Base-by-base conservation (phyloP, 2,797 vertebrate species). In the Pantherophis vulpinus region DNA sequence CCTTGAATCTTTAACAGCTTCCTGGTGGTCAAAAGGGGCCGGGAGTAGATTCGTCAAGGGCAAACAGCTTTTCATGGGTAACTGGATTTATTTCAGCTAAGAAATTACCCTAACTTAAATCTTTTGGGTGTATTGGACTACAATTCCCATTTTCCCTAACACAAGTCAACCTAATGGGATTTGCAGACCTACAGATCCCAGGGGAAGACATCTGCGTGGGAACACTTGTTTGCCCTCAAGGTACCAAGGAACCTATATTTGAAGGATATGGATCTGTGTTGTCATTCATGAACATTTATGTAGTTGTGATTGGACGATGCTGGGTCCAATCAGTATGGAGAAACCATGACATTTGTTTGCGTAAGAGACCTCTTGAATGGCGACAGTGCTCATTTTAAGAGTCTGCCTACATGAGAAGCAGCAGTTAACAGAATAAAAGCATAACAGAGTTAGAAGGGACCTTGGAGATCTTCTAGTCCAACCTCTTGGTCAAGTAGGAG, bases 1-100 rank as follows among this genome's bases (percentile, higher is more conserved):
- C 83, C 59, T 63, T 61, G 58, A 59, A 86, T 93, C 87, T 89
- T 51, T 63, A 88, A 91, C 83, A 51, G 86, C 23, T 91, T 94
- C 42, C 55, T 59, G 23, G 58, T 51, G 79, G 79, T 51, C 23
- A 2, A 32, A 51, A 56, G 59, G 8, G 54, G 14, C 11, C 4
- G 18, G 66, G 89, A 90, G 56, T n/a, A 37, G 90, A 60, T 47
- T 14, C 11, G 13, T 47, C 56, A 86, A 56, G 66, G 86, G 29
- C 42, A 60, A 83, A 56, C 14, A 10, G 18, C 11, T 58, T 23
- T 32, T 27, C 14, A 13, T n/a, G 42, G 32, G 37, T 27, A n/a
- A 87, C 79, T 47, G 27, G 37, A 51, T 90, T 47, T 74, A n/a
- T 23, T 18, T 79, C 37, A 61, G 32, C 3, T 27, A 20, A 58